Evolutionary conservation across 2,888 invertebrate genomes (phyloP), one percentile per base, ranked within the genome.

Genomic region (Pimpla rufipes): DNA sequence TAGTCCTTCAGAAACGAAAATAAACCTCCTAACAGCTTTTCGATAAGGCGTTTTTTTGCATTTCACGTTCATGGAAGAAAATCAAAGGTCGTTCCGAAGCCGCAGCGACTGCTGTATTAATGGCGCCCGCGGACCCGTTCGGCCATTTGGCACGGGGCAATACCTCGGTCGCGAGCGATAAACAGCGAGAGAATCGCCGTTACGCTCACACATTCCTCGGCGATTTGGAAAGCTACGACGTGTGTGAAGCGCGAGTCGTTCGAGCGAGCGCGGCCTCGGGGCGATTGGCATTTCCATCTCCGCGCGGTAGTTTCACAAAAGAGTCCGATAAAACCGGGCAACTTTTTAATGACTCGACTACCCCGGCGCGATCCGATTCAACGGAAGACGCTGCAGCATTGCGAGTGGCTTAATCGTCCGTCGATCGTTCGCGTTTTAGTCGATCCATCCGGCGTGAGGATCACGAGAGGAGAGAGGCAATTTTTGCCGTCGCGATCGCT

Each of bases 311-410:
- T 59, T 59, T 5, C n/a, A 45, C 45, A 23, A 8, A 59, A 55
- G 16, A 59, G 42, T 57, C 57, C 55, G 73, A 73, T 59, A 73
- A 73, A 57, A 29, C 11, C 18, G 35, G 55, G 40, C 35, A 71
- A 71, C 71, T 71, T 71, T 71, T 45, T 71, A 71, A 71, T 57
- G 71, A 59, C 71, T 16, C n/a, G 71, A 71, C 29, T 4, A 16
- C 57, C n/a, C 8, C 16, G n/a, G 18, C 1, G 73, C 45, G 42
- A 66, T 67, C 29, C 13, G 35, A 29, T 7, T 23, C 16, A 1
- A 66, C 42, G 7, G 45, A 42, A 23, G 45, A 66, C 42, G 18
- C 62, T 66, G 21, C 21, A 66, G 40, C n/a, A 18, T n/a, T n/a
- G n/a, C n/a, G 13, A 5, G 23, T 23, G 23, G 45, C 3, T 73